Base-by-base conservation (phyloP, 2,888 invertebrate genomes). In the Heliconius charithonia region DNA sequence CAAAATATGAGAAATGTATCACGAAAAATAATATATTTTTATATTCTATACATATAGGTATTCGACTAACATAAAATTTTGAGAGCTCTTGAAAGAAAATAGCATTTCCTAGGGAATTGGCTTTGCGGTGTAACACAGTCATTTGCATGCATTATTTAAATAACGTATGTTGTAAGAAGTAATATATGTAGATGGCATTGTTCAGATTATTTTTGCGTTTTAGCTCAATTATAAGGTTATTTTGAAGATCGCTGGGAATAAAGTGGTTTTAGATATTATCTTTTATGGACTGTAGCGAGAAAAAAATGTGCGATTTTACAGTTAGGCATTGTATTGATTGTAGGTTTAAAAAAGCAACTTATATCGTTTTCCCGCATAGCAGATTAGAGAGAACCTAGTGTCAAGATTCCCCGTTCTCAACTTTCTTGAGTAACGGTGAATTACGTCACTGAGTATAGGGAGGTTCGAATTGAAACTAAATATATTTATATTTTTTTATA, bases 61-160 rank as follows among this genome's bases (percentile, higher is more conserved):
- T 59, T 59, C 25, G 59, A 51, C 45, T 29, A 22, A 32, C 51
- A 72, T 56, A 71, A 76, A 72, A 76, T 73, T 74, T 74, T 59
- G 62, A 76, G 69, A 66, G 45, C 62, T 32, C 63, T 76, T 80
- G 37, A n/a, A 70, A 77, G 78, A 76, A 74, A 78, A 69, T 78
- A 56, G 71, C 63, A 80, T 77, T 80, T 81, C 79, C 76, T 78
- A 62, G 72, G 71, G 76, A 81, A 81, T 78, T 67, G 81, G 76
- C 69, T 80, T 72, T 76, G 75, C 78, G 51, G 77, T 69, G 41
- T 79, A 75, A 65, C 72, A 62, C 45, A 72, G 80, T 77, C 72
- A 75, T 81, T 80, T 81, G 80, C 78, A 79, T 81, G 78, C 78
- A 80, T 81, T 79, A 79, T 79, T 81, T 78, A 79, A 79, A 81